Percentiles rank a stretch among this genome's conserved stretches.
Evolutionary conservation across 2,888 invertebrate genomes (phyloP).

Genomic region (Yponomeuta sedellus): DNA sequence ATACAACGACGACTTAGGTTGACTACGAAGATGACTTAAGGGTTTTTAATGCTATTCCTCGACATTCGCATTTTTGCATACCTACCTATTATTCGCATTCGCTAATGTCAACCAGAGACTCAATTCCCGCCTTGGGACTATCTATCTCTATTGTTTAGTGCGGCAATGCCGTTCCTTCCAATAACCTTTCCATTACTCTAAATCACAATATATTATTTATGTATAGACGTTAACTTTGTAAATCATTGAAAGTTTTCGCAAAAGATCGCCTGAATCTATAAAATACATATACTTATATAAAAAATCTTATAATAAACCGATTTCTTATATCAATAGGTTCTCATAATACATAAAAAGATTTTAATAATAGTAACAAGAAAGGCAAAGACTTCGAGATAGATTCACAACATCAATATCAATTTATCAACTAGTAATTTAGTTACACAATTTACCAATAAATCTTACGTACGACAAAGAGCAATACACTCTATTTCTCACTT

Average conservation of each 20-base stretch:
- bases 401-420: constrained; percentile 35
- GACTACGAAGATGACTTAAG: too few species aligned
- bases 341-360: constrained; percentile 25
- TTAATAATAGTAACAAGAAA: constrained; percentile 33
- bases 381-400: constrained; percentile 44
- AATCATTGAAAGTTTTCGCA: not conserved
- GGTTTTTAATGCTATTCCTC: too few species aligned
- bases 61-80: too few species aligned
- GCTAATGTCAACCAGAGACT: too few species aligned
- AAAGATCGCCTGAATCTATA: constrained; percentile 7
- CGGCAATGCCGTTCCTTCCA: constrained; percentile 7
- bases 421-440: constrained; percentile 17
- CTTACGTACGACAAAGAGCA: constrained; percentile 18
- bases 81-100: too few species aligned
- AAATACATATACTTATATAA: constrained; percentile 7
- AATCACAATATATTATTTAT: constrained; percentile 14
- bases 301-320: constrained; percentile 9
- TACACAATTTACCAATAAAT: constrained; percentile 17
- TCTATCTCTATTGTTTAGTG: too few species aligned
- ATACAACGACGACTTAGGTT: too few species aligned
- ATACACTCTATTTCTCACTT: constrained; percentile 34
- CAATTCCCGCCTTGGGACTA: too few species aligned
- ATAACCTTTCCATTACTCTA: constrained; percentile 22
- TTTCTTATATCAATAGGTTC: constrained; percentile 9
- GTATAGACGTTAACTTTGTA: constrained; percentile 5